These are phyloP conservation scores for Iselma pallidipennis DNA, from an alignment of 2,888 invertebrate genomes.

Conservation along the genomic window DNA sequence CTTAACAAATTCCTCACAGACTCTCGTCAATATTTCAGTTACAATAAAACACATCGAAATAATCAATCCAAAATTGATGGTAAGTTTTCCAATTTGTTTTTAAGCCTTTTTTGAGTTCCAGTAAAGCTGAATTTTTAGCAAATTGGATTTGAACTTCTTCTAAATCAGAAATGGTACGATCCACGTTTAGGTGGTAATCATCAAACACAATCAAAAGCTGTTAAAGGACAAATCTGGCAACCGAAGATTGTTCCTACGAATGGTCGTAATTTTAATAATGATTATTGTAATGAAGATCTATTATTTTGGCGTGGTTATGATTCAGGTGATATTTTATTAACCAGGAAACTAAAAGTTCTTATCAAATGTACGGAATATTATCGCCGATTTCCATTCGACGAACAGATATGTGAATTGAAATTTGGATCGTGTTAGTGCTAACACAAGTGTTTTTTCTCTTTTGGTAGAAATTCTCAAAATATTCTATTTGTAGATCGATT, in stretches of 20 bases:
- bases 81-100: constrained; percentile 21
- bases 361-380: constrained; percentile 36
- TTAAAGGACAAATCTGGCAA: constrained; percentile 44
- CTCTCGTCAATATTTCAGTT: constrained; percentile 39
- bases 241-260: constrained; percentile 41
- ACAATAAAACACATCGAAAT: constrained; percentile 33
- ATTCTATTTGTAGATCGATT: constrained; percentile 38
- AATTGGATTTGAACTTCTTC: constrained; percentile 30
- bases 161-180: constrained; percentile 45
- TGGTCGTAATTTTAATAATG: constrained; percentile 25
- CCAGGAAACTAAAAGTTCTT: constrained; percentile 36
- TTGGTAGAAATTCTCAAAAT: constrained; percentile 10
- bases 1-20: constrained; percentile 30
- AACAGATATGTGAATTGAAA: constrained; percentile 41
- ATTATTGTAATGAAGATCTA: constrained; percentile 34
- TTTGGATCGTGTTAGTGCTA: constrained; percentile 43
- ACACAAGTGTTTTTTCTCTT: constrained; percentile 1
- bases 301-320: constrained; percentile 44
- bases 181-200: constrained; percentile 38
- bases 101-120: constrained; percentile 1
- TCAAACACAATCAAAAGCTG: constrained; percentile 39
- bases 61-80: constrained; percentile 33
- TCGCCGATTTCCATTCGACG: constrained; percentile 42
- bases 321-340: constrained; percentile 40
- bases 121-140: constrained; percentile 28